These are phyloP conservation scores for Mesocricetus auratus DNA, from an alignment of 2,113 vertebrate species.

Conservation along the genomic window DNA sequence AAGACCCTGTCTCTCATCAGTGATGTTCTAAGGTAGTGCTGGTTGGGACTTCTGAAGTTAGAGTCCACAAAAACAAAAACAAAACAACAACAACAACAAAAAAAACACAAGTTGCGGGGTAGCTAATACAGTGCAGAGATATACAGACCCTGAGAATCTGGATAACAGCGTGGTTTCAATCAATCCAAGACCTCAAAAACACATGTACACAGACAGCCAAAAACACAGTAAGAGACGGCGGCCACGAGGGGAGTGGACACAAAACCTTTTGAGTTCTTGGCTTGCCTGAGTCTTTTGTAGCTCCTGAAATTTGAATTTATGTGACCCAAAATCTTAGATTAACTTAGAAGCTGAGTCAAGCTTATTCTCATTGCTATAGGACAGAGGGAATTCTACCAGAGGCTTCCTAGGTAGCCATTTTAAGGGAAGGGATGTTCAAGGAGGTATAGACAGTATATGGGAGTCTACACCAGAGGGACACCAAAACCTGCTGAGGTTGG, in stretches of 20 bases:
- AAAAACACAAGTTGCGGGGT: background rate
- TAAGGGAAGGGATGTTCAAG: background rate
- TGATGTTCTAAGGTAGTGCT: background rate
- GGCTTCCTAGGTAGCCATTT: fast-evolving
- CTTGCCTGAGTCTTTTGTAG: background rate
- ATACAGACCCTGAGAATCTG: background rate
- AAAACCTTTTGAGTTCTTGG: fast-evolving
- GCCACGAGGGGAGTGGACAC: fast-evolving
- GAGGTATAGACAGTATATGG: no score
- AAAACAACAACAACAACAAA: no score
- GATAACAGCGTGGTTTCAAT: background rate
- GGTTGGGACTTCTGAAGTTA: background rate
- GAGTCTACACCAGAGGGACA: background rate
- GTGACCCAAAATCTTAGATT: background rate
- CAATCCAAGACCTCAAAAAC: background rate
- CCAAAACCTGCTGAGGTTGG: background rate
- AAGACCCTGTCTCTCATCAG: background rate
- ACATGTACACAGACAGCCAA: fast-evolving
- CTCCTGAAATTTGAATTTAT: background rate
- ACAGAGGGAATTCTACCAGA: background rate
- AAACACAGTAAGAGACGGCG: fast-evolving
- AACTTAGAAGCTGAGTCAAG: background rate
- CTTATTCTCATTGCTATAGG: background rate
- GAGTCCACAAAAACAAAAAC: background rate
- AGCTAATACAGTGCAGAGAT: background rate